Percentiles rank a stretch among this genome's conserved stretches.
Conservation (phyloP, 1,140 invertebrate genomes). For the Oscheius sp. region DNA sequence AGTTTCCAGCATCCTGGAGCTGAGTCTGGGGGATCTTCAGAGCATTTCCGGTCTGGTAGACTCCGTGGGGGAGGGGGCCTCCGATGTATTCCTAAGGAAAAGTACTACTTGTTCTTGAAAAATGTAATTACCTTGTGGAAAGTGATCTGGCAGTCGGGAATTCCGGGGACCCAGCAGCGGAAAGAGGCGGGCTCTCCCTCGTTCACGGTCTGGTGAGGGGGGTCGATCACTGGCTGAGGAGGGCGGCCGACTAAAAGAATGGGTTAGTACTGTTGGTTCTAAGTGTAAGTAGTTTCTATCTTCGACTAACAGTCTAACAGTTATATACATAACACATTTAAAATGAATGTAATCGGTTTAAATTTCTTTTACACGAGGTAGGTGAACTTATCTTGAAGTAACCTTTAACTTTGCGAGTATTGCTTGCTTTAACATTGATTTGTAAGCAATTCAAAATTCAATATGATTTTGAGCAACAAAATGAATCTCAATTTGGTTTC, state of each 20-base stretch:
- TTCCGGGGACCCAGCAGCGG: slow-evolving; percentile 54
- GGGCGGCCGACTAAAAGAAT: slow-evolving; percentile 34
- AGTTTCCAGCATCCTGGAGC: slow-evolving; percentile 53
- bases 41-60: slow-evolving; percentile 53
- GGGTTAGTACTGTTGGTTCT: not conserved
- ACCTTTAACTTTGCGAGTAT: too few species aligned
- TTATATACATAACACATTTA: not conserved
- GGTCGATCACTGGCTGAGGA: slow-evolving; percentile 57
- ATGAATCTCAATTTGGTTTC: too few species aligned
- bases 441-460: not conserved
- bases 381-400: too few species aligned
- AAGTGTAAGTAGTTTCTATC: not conserved
- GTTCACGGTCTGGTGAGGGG: slow-evolving; percentile 52
- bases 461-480: too few species aligned
- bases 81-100: slow-evolving; percentile 44
- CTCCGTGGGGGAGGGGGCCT: slow-evolving; percentile 55
- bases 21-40: slow-evolving; percentile 54
- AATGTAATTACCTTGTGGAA: slow-evolving; percentile 51
- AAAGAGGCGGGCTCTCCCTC: slow-evolving; percentile 57
- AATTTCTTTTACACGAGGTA: not conserved
- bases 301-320: not conserved
- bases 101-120: not conserved
- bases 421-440: too few species aligned
- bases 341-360: not conserved
- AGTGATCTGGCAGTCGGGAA: slow-evolving; percentile 57